Evolutionary conservation across 1,140 invertebrate species (phyloP).

Genomic region (Micrasema longulum): DNA sequence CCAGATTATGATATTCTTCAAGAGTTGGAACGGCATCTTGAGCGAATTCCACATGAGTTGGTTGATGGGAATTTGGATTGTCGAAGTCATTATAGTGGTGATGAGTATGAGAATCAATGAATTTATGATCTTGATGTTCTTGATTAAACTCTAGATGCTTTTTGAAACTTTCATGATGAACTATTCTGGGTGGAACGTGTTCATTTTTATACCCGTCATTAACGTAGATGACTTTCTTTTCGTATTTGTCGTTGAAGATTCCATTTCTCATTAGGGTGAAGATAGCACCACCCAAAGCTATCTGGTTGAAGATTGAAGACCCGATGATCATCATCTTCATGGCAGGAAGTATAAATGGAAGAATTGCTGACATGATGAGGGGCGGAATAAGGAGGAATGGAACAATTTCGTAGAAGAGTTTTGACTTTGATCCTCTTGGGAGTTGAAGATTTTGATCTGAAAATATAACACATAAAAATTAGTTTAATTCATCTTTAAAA

Average conservation of each 20-base stretch:
- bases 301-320: slow-evolving; percentile 63
- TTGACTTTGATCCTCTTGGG: slow-evolving; percentile 61
- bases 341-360: slow-evolving; percentile 65
- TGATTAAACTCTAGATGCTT: background rate
- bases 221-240: slow-evolving; percentile 63
- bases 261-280: slow-evolving; percentile 66
- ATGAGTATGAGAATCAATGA: background rate
- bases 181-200: slow-evolving; percentile 49
- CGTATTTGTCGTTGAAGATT: slow-evolving; percentile 63
- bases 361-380: slow-evolving; percentile 64
- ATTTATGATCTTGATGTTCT: background rate
- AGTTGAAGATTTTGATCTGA: slow-evolving; percentile 56
- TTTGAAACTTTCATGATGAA: slow-evolving; percentile 38
- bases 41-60: background rate
- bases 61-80: background rate
- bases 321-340: slow-evolving; percentile 64
- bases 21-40: background rate
- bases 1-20: background rate
- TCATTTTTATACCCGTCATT: slow-evolving; percentile 63
- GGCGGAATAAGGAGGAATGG: slow-evolving; percentile 63
- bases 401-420: slow-evolving; percentile 60
- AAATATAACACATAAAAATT: slow-evolving; percentile 51
- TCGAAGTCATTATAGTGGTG: background rate
- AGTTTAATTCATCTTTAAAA: no score
- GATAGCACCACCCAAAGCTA: slow-evolving; percentile 64